phyloP scores from a whole-genome alignment of 1,140 invertebrate genomes.

The Orius insidiosus region DNA sequence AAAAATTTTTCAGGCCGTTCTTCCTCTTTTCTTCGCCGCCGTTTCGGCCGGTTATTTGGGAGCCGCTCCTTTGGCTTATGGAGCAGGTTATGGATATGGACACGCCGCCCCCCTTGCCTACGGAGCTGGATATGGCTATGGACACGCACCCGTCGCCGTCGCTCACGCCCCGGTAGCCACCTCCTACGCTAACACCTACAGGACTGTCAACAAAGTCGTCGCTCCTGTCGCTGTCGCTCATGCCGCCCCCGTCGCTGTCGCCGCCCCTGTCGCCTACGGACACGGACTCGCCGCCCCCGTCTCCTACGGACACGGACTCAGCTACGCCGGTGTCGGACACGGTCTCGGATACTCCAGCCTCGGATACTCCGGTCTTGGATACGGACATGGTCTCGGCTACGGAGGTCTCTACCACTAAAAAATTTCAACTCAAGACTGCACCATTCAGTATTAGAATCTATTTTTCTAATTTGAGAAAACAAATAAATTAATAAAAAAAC shows the following conservation, averaged over 20 bases:
- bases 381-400: too few species aligned
- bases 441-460: too few species aligned
- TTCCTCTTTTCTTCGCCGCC: constrained; percentile 7
- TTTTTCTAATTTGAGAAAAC: too few species aligned
- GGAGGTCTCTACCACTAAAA: background rate
- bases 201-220: background rate
- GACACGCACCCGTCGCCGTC: too few species aligned
- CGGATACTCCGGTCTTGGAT: too few species aligned
- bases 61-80: background rate
- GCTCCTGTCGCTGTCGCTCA: constrained; percentile 1
- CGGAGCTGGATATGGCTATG: too few species aligned
- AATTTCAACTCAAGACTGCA: too few species aligned
- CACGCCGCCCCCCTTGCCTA: too few species aligned
- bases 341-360: constrained; percentile 2
- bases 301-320: background rate
- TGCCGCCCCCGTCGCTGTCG: constrained; percentile 5
- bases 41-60: constrained; percentile 7
- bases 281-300: background rate
- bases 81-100: background rate
- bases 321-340: background rate
- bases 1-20: background rate
- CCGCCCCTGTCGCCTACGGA: background rate
- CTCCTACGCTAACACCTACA: constrained; percentile 9
- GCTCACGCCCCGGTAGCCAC: constrained; percentile 1
- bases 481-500: too few species aligned